Base-by-base conservation (phyloP, 2,888 invertebrate species). In the Cynaeus angustus region DNA sequence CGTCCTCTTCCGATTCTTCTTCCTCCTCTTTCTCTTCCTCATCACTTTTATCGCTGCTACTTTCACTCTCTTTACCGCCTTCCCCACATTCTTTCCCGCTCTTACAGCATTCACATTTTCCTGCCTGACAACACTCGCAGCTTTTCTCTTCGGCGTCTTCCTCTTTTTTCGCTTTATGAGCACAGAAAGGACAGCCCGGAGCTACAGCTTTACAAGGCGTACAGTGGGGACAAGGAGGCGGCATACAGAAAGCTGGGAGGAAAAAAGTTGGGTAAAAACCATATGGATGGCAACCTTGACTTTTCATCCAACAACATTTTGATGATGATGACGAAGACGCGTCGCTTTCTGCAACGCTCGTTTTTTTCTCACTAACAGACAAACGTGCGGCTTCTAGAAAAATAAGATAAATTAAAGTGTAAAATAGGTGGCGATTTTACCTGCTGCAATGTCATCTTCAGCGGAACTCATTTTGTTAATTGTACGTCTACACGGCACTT, bases 41-140 rank as follows among this genome's bases (percentile, higher is more conserved):
- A 6, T 10, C 64, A 12, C 33, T 16, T 13, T 30, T 46, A n/a
- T 56, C 64, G 26, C 28, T 58, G 10, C 56, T 58, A 13, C 30
- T 33, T 13, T 46, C 8, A 10, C 50, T 56, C 14, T 14, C 30
- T 46, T 56, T 58, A n/a, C n/a, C n/a, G n/a, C n/a, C 30, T 9
- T 65, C 64, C 9, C 55, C 59, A 61, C 70, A 70, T 28, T 66
- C 55, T 5, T 59, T 65, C 8, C 68, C 70, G 9, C n/a, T 66
- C 26, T 66, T 66, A 26, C 70, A 70, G 37, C 66, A 70, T 28
- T 52, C 45, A 37, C 70, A 66, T 26, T 58, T 59, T 46, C 55
- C 66, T 30, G 52, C 55, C 12, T 53, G 43, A 33, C 70, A 70
- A 33, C 70, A 70, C 4, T 30, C 13, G 21, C 70, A 64, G 14